Base-by-base conservation (phyloP, 2,888 invertebrate genomes). In the Lamellibrachia satsuma region DNA sequence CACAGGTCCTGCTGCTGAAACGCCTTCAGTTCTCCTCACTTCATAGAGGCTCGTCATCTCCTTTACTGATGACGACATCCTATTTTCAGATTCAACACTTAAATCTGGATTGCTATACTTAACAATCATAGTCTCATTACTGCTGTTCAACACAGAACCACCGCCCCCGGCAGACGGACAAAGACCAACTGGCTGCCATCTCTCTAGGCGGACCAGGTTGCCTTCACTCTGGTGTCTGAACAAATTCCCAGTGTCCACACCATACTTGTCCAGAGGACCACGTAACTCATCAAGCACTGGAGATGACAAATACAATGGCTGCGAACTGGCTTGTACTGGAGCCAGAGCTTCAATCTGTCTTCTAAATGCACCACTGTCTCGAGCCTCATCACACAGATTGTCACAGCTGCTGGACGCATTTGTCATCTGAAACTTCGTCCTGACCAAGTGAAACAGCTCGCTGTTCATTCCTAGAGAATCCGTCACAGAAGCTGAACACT, bases 401-500 rank as follows among this genome's bases (percentile, higher is more conserved):
- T 75, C 22, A 75, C 75, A 75, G 75, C 75, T 75, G 75, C 15
- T 0, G 22, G 75, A 22, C 75, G 6, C n/a, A 6, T 11, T 75
- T 75, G 75, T 75, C 75, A 75, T 4, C 75, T 75, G 75, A 15
- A 75, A 75, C 75, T n/a, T 75, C 75, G 15, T 6, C n/a, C 75
- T 75, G 75, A n/a, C 75, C 15, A 22, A n/a, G 15, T 75, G n/a
- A 22, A 75, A 6, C 75, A 57, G 92, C 22, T 91, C 91, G 11
- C 52, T 57, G 22, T 55, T 91, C 11, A 92, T n/a, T 22, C 91
- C 91, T 3, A 92, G 92, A n/a, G 57, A n/a, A 15, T 92, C 92
- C 51, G n/a, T 60, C 9, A 91, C 92, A 15, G 92, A 92, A 11
- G 39, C 55, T 15, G 52, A 39, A 7, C n/a, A 22, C n/a, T 27